Evolutionary conservation across 35 echinoderm and acorn worm genomes (phyloP), one percentile per base, ranked within the genome.

Genomic region (Patiria miniata): DNA sequence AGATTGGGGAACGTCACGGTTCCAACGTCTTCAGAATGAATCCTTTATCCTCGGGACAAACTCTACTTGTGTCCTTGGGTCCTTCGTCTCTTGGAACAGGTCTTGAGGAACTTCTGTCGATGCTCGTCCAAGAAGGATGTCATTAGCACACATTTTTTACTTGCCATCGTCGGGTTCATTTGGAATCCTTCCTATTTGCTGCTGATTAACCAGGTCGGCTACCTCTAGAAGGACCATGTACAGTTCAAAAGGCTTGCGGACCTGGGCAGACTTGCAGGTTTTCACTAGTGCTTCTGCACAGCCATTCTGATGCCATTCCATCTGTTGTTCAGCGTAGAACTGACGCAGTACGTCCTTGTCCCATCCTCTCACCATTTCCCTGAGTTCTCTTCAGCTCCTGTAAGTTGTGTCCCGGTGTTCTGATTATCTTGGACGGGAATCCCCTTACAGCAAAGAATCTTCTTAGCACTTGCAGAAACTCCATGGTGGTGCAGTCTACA

Each of bases 291-390:
- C 23, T 42, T 91, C 90, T 81, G 90, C 90, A 60, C 91, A 88
- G 28, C 91, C 91, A 88, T 93, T 93, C 19, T 93, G 91, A 61
- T 93, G 91, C 90, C 90, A 92, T 9, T 79, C 78, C 39, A 88
- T 58, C 1, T 56, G 0, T 52, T 78, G 10, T 36, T 92, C 90
- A 29, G 90, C 90, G 82, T 85, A 81, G 61, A 82, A 88, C n/a
- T 88, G 83, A 22, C 36, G 14, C 16, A 92, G 51, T 30, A 88
- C 34, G 15, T 87, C 79, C 2, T 22, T 57, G 19, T 81, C 57
- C 90, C 90, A 92, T 2, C 90, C 79, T 23, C 26, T 1, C 0
- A 92, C 57, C 85, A 92, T 92, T 19, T 52, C 26, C 23, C 78
- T 33, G 8, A 92, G 61, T 37, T 93, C 37, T 18, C 52, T 30